Base-by-base conservation (phyloP, 2,888 invertebrate genomes). In the Chymomyza procnemis region DNA sequence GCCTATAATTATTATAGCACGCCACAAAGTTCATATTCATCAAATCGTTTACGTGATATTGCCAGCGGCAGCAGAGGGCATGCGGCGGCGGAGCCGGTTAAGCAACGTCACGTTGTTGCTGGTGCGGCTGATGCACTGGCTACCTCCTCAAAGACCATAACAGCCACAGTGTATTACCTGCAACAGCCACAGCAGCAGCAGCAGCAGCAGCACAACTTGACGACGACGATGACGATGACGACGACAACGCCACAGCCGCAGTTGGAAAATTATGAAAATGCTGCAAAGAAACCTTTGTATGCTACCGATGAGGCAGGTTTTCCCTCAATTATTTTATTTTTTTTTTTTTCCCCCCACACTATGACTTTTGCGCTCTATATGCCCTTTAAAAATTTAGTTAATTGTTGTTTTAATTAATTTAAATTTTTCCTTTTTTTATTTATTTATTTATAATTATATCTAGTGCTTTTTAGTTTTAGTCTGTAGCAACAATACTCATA, bases 251-350 rank as follows among this genome's bases (percentile, higher is more conserved):
- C 64, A 66, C 67, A 21, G 12, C 46, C 21, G 18, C 56, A 47
- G 69, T 64, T 71, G 74, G 65, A 61, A 69, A 71, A 68, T 67
- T 71, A 77, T 75, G 79, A 78, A 71, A 80, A 77, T 79, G 75
- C 74, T 63, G 70, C 69, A 70, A 82, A 84, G 65, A 73, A 79
- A 61, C 79, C 75, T 73, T 74, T 79, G 61, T 76, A 76, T 80
- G 66, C 81, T 78, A 71, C 79, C 76, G 78, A 73, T 71, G 83
- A 88, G 87, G 88, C 87, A 88, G 89, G 88, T 87, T 87, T 71
- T 73, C 26, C 30, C 62, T n/a, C 62, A 18, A 54, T 73, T 72
- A 59, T 50, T n/a, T n/a, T n/a, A 62, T 66, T 72, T 66, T 63
- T 64, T 67, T 70, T 75, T 57, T 71, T 60, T 61, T 65, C n/a